These are phyloP conservation scores for Ephialtes manifestator DNA, from an alignment of 2,888 invertebrate genomes.

Conservation along the genomic window DNA sequence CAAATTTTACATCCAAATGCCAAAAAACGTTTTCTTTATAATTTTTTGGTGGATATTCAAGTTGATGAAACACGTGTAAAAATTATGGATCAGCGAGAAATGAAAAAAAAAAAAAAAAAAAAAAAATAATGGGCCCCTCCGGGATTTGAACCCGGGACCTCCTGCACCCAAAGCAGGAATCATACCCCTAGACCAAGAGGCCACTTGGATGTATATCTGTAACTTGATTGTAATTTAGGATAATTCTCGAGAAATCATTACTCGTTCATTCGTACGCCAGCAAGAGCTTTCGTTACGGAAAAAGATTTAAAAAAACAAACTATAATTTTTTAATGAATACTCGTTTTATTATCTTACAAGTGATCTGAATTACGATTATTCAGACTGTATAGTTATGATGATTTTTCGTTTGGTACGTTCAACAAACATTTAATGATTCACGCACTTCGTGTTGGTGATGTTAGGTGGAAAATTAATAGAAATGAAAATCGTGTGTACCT, in stretches of 20 bases:
- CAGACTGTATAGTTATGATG: background rate
- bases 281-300: too few relatives aligned
- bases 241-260: background rate
- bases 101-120: constrained; percentile 72
- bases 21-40: too few relatives aligned
- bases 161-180: constrained; percentile 87
- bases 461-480: background rate
- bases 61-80: background rate
- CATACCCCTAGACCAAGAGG: constrained; percentile 87
- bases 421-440: background rate
- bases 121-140: constrained; percentile 84
- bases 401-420: background rate
- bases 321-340: too few relatives aligned
- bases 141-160: constrained; percentile 87
- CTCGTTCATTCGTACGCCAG: too few relatives aligned
- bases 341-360: too few relatives aligned
- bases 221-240: background rate
- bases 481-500: background rate
- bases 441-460: background rate
- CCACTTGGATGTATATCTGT: constrained; percentile 65
- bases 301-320: too few relatives aligned
- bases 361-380: too few relatives aligned
- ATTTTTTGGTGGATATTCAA: background rate
- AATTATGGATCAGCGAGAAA: constrained; percentile 20
- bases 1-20: too few relatives aligned